Evolutionary conservation across 64 coral and sea anemone species (phyloP).

Genomic region (Montipora sp.): DNA sequence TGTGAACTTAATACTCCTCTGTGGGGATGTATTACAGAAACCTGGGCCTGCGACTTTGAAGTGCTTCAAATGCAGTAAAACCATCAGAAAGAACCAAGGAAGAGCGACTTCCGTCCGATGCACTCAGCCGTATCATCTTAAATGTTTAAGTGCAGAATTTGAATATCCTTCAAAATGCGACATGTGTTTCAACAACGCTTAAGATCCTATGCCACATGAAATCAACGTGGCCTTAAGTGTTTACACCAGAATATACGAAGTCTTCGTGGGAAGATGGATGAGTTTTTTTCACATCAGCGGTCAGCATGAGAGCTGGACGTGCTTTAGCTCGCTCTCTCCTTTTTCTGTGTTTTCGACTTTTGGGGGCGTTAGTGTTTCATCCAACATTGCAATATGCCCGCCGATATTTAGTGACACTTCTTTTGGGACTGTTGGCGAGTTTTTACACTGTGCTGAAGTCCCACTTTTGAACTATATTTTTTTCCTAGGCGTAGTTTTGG

Average conservation of each 20-base stretch:
- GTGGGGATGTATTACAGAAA: no score
- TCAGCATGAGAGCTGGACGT: no score
- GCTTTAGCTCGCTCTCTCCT: no score
- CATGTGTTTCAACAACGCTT: not conserved
- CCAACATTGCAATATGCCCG: no score
- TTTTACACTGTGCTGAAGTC: no score
- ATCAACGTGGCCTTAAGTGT: slow-evolving; percentile 26
- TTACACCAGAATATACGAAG: slow-evolving; percentile 7
- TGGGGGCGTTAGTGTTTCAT: no score
- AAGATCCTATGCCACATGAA: not conserved
- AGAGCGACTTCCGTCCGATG: not conserved
- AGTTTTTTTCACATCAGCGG: not conserved
- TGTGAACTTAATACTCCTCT: no score
- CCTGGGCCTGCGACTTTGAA: not conserved
- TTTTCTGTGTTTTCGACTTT: no score
- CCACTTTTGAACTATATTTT: no score
- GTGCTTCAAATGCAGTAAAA: not conserved
- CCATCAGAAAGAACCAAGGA: slow-evolving; percentile 47
- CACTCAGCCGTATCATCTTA: slow-evolving; percentile 6
- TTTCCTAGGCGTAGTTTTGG: no score
- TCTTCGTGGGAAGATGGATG: slow-evolving; percentile 30
- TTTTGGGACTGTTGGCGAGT: no score
- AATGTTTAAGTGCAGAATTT: slow-evolving; percentile 33
- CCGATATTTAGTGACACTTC: no score
- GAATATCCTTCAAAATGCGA: not conserved